Percentiles rank a stretch among this genome's conserved stretches.
Evolutionary conservation across 2,888 invertebrate genomes (phyloP).

Genomic region (Eucera pruinosa): DNA sequence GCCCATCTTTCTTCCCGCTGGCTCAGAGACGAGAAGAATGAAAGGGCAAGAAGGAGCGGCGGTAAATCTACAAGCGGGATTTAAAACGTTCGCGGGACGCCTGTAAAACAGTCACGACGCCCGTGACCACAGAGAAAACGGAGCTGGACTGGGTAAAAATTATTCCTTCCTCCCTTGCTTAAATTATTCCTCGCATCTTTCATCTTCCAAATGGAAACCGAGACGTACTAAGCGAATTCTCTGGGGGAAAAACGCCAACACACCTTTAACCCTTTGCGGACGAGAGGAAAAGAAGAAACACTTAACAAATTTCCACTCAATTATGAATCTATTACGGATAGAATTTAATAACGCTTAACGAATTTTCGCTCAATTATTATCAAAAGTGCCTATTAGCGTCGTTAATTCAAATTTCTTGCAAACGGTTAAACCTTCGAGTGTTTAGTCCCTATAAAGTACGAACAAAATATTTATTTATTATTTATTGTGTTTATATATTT

Average conservation of each 20-base stretch:
- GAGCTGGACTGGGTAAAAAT: conserved; percentile 52
- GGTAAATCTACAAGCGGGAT: conserved; percentile 67
- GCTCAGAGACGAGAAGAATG: conserved; percentile 36
- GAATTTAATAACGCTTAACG: too few species aligned
- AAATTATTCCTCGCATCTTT: conserved; percentile 58
- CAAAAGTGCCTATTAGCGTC: too few species aligned
- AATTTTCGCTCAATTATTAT: too few species aligned
- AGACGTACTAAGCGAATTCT: conserved; percentile 13
- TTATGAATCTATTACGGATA: too few species aligned
- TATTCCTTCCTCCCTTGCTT: conserved; percentile 50
- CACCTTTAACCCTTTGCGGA: too few species aligned
- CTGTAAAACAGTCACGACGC: conserved; percentile 64
- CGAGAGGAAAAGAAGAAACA: too few species aligned
- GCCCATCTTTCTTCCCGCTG: conserved; percentile 63
- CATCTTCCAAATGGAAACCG: conserved; percentile 29
- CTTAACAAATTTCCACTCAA: too few species aligned
- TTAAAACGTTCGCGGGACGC: conserved; percentile 66
- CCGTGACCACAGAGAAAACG: conserved; percentile 24
- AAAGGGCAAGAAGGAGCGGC: conserved; percentile 30
- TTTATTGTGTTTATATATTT: too few species aligned
- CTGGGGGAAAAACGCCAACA: neutral
- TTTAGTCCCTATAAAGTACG: too few species aligned
- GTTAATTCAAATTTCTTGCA: too few species aligned
- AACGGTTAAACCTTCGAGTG: too few species aligned
- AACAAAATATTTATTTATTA: too few species aligned